Conservation (phyloP, 2,113 vertebrate genomes). For the Sebastes schlegelii region DNA sequence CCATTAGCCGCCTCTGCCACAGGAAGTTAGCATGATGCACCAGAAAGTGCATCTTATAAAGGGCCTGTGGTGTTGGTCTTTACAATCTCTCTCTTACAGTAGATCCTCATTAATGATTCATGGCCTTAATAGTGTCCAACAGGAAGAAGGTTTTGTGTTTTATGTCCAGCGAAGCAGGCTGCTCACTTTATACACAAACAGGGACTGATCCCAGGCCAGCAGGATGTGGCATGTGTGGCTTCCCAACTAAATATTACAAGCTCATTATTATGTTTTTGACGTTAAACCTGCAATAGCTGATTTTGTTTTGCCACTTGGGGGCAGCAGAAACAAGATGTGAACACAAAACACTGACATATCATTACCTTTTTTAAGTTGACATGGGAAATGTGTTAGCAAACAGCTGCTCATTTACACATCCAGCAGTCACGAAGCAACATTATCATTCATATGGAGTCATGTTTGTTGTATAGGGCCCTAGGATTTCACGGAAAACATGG, state of each 20-base stretch:
- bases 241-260: not conserved
- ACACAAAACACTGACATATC: not conserved
- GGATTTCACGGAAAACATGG: too few relatives aligned
- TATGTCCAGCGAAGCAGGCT: slow-evolving; percentile 28
- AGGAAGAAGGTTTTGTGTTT: slow-evolving; percentile 36
- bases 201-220: not conserved
- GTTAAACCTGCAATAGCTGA: not conserved
- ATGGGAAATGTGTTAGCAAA: too few relatives aligned
- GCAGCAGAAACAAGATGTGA: not conserved
- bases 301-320: not conserved
- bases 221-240: not conserved
- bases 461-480: not conserved
- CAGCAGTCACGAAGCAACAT: not conserved
- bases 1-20: slow-evolving; percentile 54
- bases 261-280: not conserved
- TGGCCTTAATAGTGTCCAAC: slow-evolving; percentile 40
- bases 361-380: too few relatives aligned
- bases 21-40: slow-evolving; percentile 45
- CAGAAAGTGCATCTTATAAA: slow-evolving; percentile 53
- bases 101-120: slow-evolving; percentile 65
- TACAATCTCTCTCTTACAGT: slow-evolving; percentile 32
- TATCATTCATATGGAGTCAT: not conserved
- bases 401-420: too few relatives aligned
- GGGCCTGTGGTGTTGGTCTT: slow-evolving; percentile 45
- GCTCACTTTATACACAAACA: slow-evolving; percentile 13